phyloP scores from a whole-genome alignment of 2,113 vertebrate genomes.

The Urocynchramus pylzowi region DNA sequence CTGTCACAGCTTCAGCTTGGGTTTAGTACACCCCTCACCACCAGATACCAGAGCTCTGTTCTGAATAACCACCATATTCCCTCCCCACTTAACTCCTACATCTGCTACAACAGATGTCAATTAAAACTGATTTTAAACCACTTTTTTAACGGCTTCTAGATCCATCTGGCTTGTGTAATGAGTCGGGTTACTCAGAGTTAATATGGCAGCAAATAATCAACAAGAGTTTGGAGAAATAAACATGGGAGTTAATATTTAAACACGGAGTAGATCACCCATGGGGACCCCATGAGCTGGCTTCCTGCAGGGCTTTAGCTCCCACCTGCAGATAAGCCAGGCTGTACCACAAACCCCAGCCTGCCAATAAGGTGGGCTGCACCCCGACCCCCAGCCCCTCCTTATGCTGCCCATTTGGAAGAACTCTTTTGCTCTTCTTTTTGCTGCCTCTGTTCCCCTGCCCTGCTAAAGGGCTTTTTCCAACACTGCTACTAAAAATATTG shows the following conservation, averaged over 20 bases:
- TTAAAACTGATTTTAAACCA: background rate
- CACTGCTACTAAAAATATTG: background rate
- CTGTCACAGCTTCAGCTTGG: background rate
- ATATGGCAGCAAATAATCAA: background rate
- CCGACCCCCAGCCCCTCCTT: background rate
- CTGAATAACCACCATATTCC: background rate
- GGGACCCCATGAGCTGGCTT: background rate
- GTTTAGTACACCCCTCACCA: background rate
- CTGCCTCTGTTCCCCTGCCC: background rate
- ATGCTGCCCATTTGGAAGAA: background rate
- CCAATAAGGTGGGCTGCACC: background rate
- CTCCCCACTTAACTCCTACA: background rate
- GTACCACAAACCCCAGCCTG: background rate
- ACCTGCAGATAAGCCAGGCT: background rate
- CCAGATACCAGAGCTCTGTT: background rate
- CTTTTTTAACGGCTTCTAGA: background rate
- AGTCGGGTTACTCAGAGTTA: background rate
- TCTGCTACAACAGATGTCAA: background rate
- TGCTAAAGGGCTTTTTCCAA: background rate
- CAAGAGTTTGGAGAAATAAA: background rate
- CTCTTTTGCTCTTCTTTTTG: background rate
- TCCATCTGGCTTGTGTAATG: background rate
- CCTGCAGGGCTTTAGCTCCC: background rate
- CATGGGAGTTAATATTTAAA: background rate
- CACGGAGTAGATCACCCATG: background rate